A percentile compares a stretch with the other conserved stretches of the same genome.
These are phyloP conservation scores for Atherinosoma microstoma DNA, from an alignment of 2,797 vertebrate species.

Conservation along the genomic window DNA sequence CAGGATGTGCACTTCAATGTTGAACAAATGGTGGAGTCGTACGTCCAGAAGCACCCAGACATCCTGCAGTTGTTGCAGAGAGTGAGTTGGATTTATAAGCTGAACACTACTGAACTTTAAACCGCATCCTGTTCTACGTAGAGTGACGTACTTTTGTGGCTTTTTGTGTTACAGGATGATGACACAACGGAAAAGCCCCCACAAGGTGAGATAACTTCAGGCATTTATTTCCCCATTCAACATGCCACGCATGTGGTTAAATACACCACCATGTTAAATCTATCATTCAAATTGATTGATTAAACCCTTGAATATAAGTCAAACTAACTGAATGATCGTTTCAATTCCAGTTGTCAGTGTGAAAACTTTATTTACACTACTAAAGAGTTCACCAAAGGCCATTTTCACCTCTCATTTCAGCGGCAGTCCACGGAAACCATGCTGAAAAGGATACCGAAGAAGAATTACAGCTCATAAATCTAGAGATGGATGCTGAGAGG, in stretches of 20 bases:
- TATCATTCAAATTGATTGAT: neutral
- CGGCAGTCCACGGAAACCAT: constrained; percentile 68
- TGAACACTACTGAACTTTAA: neutral
- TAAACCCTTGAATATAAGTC: neutral
- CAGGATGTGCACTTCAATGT: constrained; percentile 94
- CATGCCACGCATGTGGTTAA: neutral
- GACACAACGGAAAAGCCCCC: constrained; percentile 72
- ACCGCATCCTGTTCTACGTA: neutral
- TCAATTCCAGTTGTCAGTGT: neutral
- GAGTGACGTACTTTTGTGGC: neutral
- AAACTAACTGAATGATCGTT: neutral
- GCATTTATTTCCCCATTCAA: neutral
- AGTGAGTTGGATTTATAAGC: constrained; percentile 59
- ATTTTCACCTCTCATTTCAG: constrained; percentile 49
- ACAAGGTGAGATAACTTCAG: constrained; percentile 69
- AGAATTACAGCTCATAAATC: constrained; percentile 77
- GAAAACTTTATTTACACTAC: neutral
- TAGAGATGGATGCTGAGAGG: constrained; percentile 83
- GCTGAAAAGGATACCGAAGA: constrained; percentile 81
- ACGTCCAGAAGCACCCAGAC: constrained; percentile 90
- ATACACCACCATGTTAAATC: neutral
- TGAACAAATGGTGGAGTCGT: constrained; percentile 95
- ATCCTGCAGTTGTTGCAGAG: constrained; percentile 80
- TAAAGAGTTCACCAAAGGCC: neutral
- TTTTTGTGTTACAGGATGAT: constrained; percentile 73